Evolutionary conservation across 2,888 invertebrate genomes (phyloP).

Genomic region (Luffia ferchaultella): DNA sequence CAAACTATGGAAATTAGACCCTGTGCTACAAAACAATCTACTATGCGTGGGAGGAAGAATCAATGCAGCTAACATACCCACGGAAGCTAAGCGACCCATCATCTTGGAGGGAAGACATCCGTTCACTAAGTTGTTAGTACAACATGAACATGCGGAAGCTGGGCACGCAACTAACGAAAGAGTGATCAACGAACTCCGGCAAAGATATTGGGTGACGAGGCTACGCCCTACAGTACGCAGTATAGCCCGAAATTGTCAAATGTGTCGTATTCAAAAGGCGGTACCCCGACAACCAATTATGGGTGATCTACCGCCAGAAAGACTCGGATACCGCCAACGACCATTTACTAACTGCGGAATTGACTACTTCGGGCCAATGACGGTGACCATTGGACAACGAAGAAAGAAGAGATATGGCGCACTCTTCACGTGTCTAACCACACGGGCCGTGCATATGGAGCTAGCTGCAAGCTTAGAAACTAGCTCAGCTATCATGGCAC

Average conservation of each 20-base stretch:
- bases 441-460: slow-evolving; percentile 16
- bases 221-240: slow-evolving; percentile 6
- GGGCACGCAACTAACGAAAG: slow-evolving; percentile 8
- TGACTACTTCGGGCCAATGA: slow-evolving; percentile 17
- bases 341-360: slow-evolving; percentile 14
- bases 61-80: too few species aligned
- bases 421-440: slow-evolving; percentile 16
- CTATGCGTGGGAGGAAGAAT: too few species aligned
- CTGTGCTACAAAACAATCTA: too few species aligned
- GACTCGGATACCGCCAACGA: slow-evolving; percentile 8
- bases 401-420: too few species aligned
- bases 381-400: too few species aligned
- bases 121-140: slow-evolving; percentile 8
- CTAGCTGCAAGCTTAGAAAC: slow-evolving; percentile 6
- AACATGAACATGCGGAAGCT: slow-evolving; percentile 7
- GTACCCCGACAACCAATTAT: slow-evolving; percentile 5
- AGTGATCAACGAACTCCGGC: slow-evolving; percentile 10
- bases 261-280: slow-evolving; percentile 5
- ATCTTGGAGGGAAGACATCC: slow-evolving; percentile 12
- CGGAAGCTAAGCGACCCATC: too few species aligned
- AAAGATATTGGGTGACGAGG: slow-evolving; percentile 7
- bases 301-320: slow-evolving; percentile 6
- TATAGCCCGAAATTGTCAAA: slow-evolving; percentile 4
- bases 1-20: slow-evolving; percentile 9
- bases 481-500: slow-evolving; percentile 5